Evolutionary conservation across 2,888 invertebrate genomes (phyloP), one percentile per base, ranked within the genome.

Genomic region (Stenurella melanura): DNA sequence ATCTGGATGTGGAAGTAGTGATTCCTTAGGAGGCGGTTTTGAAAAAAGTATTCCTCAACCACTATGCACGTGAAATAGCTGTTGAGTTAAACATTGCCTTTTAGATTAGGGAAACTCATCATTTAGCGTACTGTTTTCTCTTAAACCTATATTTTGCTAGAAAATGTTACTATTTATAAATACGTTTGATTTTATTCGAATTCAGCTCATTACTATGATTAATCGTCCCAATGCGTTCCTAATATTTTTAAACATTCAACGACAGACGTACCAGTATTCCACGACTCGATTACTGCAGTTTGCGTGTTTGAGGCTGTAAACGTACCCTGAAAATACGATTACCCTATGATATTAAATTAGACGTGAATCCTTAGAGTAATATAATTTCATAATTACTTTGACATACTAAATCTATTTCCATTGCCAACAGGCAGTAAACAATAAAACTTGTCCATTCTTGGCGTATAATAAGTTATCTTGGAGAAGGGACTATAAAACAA

Each of bases 211-310:
- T 2, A 15, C 12, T 42, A 42, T 42, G 42, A 42, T 12, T 42
- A 11, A 42, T 42, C 15, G 9, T 42, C 42, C 12, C 1, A 34
- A 9, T 7, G 0, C 9, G 7, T 34, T 34, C 30, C 7, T 9
- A 34, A 9, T 34, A 4, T 6, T 42, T 15, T 50, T 50, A 50
- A 15, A 17, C 1, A 50, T 50, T 50, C 6, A 50, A 17, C 50
- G 50, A 50, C 2, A 7, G n/a, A 50, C 50, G 60, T 60, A 60
- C 60, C 60, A 60, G 60, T 60, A 60, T n/a, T n/a, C 26, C 21
- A 21, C 57, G 21, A 26, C 1, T 26, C 30, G 60, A 26, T 6
- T 60, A 30, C n/a, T 60, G 21, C 30, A n/a, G 6, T 26, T 60
- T 26, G 60, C 60, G 60, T 60, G 60, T 15, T n/a, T 21, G 30